Base-by-base conservation (phyloP, 2,888 invertebrate species). In the Petrolisthes cinctipes region DNA sequence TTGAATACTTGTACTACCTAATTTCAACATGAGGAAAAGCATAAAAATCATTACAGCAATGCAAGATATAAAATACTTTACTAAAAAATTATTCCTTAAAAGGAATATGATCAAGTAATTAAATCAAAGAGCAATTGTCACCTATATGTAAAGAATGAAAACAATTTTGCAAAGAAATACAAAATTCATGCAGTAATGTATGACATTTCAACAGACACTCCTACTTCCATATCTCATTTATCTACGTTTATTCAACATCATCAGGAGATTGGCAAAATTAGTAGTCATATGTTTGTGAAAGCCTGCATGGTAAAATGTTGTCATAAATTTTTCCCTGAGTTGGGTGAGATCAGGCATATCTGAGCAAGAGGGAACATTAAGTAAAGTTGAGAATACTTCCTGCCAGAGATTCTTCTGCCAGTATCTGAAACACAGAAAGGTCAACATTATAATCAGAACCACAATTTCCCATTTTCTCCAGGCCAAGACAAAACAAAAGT, bases 341-440 rank as follows among this genome's bases (percentile, higher is more conserved):
- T 76, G 51, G 17, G 71, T 17, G 0, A 97, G 93, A 92, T 96
- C 95, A 0, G 97, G 97, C 93, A 96, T 94, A 90, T 95, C 94
- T 86, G 95, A 94, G 92, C 97, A 97, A 89, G 96, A 95, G 51
- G 95, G 95, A 88, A 97, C 94, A 93, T 98, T 98, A 86, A 98
- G 94, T 90, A 98, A 93, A 61, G 95, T 94, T 71, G 95, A 95
- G 92, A 98, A 97, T 92, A 97, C 95, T 91, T 95, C 95, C 91
- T 95, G 95, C 97, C 97, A 97, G 88, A 96, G 93, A 89, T 94
- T 94, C 89, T 94, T 94, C 92, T 95, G 95, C 93, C 95, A 94
- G 92, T 96, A 96, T 93, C 95, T 95, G 92, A 81, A 68, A 54
- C 7, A 71, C 93, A 93, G n/a, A 79, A 23, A 61, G 56, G 56